Evolutionary conservation across 2,888 invertebrate genomes (phyloP).

Genomic region (Ptilodon capucinus): DNA sequence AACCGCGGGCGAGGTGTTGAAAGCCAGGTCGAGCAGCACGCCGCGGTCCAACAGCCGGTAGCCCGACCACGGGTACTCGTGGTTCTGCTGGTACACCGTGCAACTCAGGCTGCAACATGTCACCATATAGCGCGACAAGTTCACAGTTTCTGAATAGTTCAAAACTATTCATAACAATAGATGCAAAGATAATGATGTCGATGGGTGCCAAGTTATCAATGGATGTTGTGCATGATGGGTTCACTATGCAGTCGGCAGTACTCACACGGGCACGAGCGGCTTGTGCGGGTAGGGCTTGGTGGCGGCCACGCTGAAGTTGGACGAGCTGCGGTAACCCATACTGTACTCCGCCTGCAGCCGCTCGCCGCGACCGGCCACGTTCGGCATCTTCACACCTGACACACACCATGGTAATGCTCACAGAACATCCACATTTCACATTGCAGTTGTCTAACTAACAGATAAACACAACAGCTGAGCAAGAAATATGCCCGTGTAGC

Average conservation of each 20-base stretch:
- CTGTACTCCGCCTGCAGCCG: slow-evolving; percentile 91
- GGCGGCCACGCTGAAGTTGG: slow-evolving; percentile 90
- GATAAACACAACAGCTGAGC: too few relatives aligned
- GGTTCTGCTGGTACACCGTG: slow-evolving; percentile 87
- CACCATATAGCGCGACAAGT: neutral
- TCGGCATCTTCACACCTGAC: slow-evolving; percentile 88
- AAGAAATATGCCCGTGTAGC: too few relatives aligned
- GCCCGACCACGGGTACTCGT: slow-evolving; percentile 91
- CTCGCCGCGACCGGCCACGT: slow-evolving; percentile 95
- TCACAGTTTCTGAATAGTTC: too few relatives aligned
- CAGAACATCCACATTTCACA: too few relatives aligned
- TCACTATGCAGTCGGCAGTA: slow-evolving; percentile 22
- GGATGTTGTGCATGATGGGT: neutral
- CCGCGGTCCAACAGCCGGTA: slow-evolving; percentile 92
- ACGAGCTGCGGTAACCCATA: slow-evolving; percentile 91
- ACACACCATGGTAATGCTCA: neutral
- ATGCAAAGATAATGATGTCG: too few relatives aligned
- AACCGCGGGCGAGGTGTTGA: slow-evolving; percentile 84
- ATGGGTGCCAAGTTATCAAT: too few relatives aligned
- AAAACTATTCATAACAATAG: too few relatives aligned
- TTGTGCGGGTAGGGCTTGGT: slow-evolving; percentile 92
- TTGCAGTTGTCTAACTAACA: too few relatives aligned
- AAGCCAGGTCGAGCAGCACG: slow-evolving; percentile 88
- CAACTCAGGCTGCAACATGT: slow-evolving; percentile 38
- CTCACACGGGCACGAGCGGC: slow-evolving; percentile 85